Base-by-base conservation (phyloP, 2,888 invertebrate genomes). In the Lasioglossum pauxillum region DNA sequence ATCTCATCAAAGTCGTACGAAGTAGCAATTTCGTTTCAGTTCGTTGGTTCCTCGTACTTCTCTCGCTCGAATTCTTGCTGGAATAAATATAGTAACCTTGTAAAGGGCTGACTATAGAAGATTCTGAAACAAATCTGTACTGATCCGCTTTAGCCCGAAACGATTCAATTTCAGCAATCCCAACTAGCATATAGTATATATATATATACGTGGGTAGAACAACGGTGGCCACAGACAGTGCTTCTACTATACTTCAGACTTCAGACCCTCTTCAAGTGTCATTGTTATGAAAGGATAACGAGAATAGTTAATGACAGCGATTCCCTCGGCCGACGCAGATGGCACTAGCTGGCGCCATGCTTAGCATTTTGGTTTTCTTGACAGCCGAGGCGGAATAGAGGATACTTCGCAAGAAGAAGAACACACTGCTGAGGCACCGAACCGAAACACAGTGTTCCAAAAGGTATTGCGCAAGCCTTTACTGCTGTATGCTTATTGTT, bases 211-310 rank as follows among this genome's bases (percentile, higher is more conserved):
- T 57, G 4, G 23, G 23, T 38, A 23, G 38, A 69, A 38, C 67
- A 38, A 1, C 4, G 23, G 8, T 67, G 67, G 8, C 35, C 35
- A 10, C 23, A 10, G 35, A 10, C 35, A 8, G 35, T 10, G 35
- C 19, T 67, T 64, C 35, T 19, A 23, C 35, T 23, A 67, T 67
- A 67, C 31, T 67, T 67, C 19, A 35, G 67, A 67, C 67, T 67
- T 67, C 19, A 35, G 67, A 67, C 67, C 35, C 67, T 10, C 67
- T 69, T 38, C 35, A 38, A 35, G 67, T 69, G 67, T 69, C 35
- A 69, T 69, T 69, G 67, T 69, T 69, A 69, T 38, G 35, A 38
- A 38, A 38, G 38, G 67, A 69, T 69, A 69, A 69, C 67, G 23
- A 38, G 35, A 38, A 35, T 35, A 10, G 38, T 69, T 35, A 69